Percentiles rank a stretch among this genome's conserved stretches.
phyloP scores from a whole-genome alignment of 1,140 invertebrate genomes.

The Plutomurus gul region DNA sequence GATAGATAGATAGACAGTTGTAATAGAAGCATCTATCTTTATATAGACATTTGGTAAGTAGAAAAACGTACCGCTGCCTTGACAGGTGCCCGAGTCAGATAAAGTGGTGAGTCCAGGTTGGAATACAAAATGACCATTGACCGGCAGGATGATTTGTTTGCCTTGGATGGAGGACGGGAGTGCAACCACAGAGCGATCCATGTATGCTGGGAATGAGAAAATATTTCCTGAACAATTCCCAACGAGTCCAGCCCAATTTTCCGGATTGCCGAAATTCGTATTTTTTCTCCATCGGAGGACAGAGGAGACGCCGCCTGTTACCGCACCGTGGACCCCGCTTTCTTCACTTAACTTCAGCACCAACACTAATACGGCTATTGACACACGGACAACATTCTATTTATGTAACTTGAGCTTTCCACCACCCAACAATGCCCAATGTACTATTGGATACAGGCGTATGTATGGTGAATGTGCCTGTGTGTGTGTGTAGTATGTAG shows the following conservation, averaged over 20 bases:
- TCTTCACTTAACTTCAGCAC: slow-evolving; percentile 2
- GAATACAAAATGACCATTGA: slow-evolving; percentile 53
- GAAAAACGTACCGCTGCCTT: slow-evolving; percentile 41
- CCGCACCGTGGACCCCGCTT: slow-evolving; percentile 5
- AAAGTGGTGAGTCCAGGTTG: slow-evolving; percentile 47
- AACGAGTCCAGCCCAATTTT: slow-evolving; percentile 49
- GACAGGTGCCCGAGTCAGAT: slow-evolving; percentile 39
- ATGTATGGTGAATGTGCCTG: too few species aligned
- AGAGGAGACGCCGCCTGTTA: slow-evolving; percentile 6
- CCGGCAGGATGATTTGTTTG: slow-evolving; percentile 53
- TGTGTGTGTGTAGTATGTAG: too few species aligned
- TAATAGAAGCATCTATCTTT: slow-evolving; percentile 15
- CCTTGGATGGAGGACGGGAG: slow-evolving; percentile 33
- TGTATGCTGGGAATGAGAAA: slow-evolving; percentile 47
- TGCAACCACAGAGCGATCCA: slow-evolving; percentile 46
- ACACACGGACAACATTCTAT: neutral
- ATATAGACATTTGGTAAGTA: slow-evolving; percentile 11
- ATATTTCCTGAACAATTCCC: slow-evolving; percentile 51
- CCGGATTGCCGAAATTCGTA: slow-evolving; percentile 49
- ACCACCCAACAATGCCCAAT: too few species aligned
- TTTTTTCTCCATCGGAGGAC: slow-evolving; percentile 42
- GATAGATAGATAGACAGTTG: neutral
- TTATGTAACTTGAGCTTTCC: neutral
- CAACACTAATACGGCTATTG: neutral
- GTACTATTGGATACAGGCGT: too few species aligned